Evolutionary conservation across 1,140 invertebrate species (phyloP).

Genomic region (Meloidogyne chitwoodi): DNA sequence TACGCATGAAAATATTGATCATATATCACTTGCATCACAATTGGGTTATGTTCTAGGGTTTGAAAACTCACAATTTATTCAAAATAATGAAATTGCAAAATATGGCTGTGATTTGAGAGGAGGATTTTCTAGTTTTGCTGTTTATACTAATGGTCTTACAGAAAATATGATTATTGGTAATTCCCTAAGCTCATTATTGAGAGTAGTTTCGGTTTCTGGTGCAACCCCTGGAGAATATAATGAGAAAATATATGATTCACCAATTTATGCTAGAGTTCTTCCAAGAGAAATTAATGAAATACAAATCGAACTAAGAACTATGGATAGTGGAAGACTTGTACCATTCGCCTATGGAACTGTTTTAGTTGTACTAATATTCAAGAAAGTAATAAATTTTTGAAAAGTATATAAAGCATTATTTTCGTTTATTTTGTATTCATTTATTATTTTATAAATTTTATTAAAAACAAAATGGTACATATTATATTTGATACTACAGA

Average conservation of each 20-base stretch:
- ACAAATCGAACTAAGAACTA: conserved; percentile 13
- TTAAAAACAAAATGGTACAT: conserved; percentile 24
- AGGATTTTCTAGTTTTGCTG: too few species aligned
- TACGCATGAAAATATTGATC: not conserved
- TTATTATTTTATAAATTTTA: not conserved
- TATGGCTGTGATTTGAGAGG: too few species aligned
- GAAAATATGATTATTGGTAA: conserved; percentile 23
- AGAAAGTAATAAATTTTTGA: not conserved
- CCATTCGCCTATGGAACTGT: conserved; percentile 13
- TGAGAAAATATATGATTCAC: conserved; percentile 14
- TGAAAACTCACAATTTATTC: not conserved
- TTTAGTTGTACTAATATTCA: conserved; percentile 3
- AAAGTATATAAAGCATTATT: not conserved
- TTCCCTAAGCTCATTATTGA: not conserved
- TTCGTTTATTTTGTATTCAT: not conserved
- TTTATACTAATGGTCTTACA: not conserved
- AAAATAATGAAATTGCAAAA: conserved; percentile 10
- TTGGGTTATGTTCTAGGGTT: not conserved
- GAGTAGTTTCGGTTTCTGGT: not conserved
- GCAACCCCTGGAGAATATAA: not conserved
- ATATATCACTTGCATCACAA: not conserved
- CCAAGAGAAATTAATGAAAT: conserved; percentile 13
- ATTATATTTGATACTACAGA: conserved; percentile 18
- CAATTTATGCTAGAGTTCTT: conserved; percentile 4
- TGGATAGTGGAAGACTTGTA: conserved; percentile 1